Evolutionary conservation across 2,888 invertebrate species (phyloP), one percentile per base, ranked within the genome.

Genomic region (Brassicogethes aeneus): DNA sequence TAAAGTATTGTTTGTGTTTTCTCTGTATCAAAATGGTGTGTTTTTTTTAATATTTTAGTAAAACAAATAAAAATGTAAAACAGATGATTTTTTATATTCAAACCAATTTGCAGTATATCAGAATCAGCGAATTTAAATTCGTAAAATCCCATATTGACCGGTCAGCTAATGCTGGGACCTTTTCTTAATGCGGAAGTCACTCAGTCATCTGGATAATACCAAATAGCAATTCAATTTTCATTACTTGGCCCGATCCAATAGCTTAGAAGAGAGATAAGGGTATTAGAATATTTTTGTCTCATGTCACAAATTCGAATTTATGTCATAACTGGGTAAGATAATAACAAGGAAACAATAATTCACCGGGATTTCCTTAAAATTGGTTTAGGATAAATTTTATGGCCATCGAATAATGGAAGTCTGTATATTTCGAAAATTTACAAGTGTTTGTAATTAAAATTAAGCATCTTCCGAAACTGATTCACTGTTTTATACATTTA

Each of bases 51-150:
- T n/a, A n/a, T n/a, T n/a, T n/a, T n/a, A n/a, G n/a, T n/a, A n/a
- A n/a, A n/a, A n/a, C n/a, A n/a, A n/a, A n/a, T n/a, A n/a, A n/a
- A n/a, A n/a, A n/a, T 23, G 23, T 5, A 32, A 3, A 32, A 32
- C 14, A 32, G 32, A 32, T 32, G 10, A 32, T 32, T 32, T 32
- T 32, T 32, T 48, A 17, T 52, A 47, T 47, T 48, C 45, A 41
- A 47, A 49, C 51, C 59, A 53, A 59, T 59, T 57, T 60, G 55
- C 61, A 60, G 55, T 62, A 62, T 60, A 56, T 63, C 61, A 60
- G 62, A 55, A 62, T 66, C 66, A 65, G 66, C 66, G 62, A 62
- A 62, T 65, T 64, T 60, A 60, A 63, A 65, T 61, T 58, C 62
- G 45, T 41, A 46, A 64, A 64, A 65, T 65, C 65, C 60, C 55